Percentiles rank a stretch among this genome's conserved stretches.
These are phyloP conservation scores for Cistogaster globosa DNA, from an alignment of 2,888 invertebrate genomes.

Conservation along the genomic window DNA sequence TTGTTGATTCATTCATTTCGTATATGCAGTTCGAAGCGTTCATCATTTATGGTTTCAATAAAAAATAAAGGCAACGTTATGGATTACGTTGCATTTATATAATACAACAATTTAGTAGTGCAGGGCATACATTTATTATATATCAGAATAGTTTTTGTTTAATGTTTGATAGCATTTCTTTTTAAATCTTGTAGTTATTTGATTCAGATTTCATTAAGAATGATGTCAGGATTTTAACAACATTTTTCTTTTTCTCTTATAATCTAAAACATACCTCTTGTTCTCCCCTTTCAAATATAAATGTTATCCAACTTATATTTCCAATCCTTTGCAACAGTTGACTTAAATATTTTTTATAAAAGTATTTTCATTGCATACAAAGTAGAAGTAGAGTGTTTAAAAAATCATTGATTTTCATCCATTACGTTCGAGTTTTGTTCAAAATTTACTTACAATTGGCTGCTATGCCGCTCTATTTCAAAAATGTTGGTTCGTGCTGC, in stretches of 20 bases:
- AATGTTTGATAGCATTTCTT: slow-evolving; percentile 69
- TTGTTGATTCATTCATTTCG: slow-evolving; percentile 49
- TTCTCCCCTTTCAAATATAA: background rate
- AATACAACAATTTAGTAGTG: slow-evolving; percentile 72
- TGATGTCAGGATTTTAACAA: slow-evolving; percentile 59
- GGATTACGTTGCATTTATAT: slow-evolving; percentile 70
- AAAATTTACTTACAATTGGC: slow-evolving; percentile 79
- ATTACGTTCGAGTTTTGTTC: slow-evolving; percentile 64
- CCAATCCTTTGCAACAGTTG: slow-evolving; percentile 55
- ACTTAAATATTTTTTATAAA: slow-evolving; percentile 52
- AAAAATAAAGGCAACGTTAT: slow-evolving; percentile 72
- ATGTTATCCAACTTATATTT: slow-evolving; percentile 19
- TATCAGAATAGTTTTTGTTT: slow-evolving; percentile 60
- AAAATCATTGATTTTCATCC: slow-evolving; percentile 53
- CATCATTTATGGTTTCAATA: slow-evolving; percentile 56
- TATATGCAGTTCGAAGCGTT: slow-evolving; percentile 23
- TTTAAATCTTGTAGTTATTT: slow-evolving; percentile 43
- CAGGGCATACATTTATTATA: slow-evolving; percentile 72
- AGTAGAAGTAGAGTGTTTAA: slow-evolving; percentile 40
- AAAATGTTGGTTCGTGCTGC: slow-evolving; percentile 28
- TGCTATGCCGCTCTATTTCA: slow-evolving; percentile 76
- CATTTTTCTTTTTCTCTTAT: slow-evolving; percentile 30
- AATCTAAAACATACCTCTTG: slow-evolving; percentile 71
- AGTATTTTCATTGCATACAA: slow-evolving; percentile 65
- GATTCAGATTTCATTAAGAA: slow-evolving; percentile 26